Conservation (phyloP, 1,140 invertebrate species). For the Bombus haemorrhoidalis region DNA sequence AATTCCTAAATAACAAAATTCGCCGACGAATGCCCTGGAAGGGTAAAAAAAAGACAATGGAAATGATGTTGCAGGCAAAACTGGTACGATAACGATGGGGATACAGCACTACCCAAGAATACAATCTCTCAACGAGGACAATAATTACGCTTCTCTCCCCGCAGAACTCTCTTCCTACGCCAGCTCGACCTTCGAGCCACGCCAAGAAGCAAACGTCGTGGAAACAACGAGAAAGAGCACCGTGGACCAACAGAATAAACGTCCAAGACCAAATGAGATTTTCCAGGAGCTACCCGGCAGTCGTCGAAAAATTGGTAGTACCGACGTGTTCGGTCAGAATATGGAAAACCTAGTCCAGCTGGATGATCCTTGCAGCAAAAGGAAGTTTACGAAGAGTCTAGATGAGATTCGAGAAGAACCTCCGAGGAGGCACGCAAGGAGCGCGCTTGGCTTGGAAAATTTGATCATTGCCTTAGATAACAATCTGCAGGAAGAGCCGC, state of each 20-base stretch:
- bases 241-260: constrained; percentile 27
- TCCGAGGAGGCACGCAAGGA: constrained; percentile 63
- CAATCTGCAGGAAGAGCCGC: constrained; percentile 25
- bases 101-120: constrained; percentile 74
- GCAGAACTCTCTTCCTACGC: constrained; percentile 75
- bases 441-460: constrained; percentile 65
- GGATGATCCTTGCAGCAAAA: constrained; percentile 64
- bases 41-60: not conserved
- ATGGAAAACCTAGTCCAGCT: constrained; percentile 77
- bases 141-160: constrained; percentile 72
- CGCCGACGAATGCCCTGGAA: not conserved
- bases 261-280: constrained; percentile 47
- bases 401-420: constrained; percentile 77
- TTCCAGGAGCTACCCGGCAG: constrained; percentile 46
- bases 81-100: constrained; percentile 74
- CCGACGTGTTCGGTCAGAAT: constrained; percentile 77
- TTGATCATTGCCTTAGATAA: constrained; percentile 55
- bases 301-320: constrained; percentile 73
- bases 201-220: constrained; percentile 30
- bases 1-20: not conserved
- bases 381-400: constrained; percentile 74
- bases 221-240: constrained; percentile 39
- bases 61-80: constrained; percentile 61
- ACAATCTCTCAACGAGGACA: constrained; percentile 68
- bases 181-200: constrained; percentile 74